These are phyloP conservation scores for Typhlichthys subterraneus DNA, from an alignment of 2,797 vertebrate genomes.

Conservation along the genomic window DNA sequence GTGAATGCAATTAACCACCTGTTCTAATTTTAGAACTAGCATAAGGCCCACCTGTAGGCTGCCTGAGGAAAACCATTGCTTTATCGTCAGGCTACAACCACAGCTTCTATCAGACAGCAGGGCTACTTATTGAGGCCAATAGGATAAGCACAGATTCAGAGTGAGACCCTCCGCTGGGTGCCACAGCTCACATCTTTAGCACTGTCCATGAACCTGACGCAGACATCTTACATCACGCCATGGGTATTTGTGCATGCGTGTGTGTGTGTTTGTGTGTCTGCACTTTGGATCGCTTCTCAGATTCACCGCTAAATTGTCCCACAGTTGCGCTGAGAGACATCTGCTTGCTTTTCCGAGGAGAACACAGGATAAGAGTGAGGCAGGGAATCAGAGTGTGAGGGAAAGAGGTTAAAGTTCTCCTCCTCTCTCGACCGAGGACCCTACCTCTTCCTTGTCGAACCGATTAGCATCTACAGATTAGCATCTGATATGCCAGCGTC, in stretches of 20 bases:
- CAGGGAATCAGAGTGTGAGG: slow-evolving; percentile 11
- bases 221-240: background rate
- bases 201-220: slow-evolving; percentile 19
- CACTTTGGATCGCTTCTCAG: slow-evolving; percentile 1
- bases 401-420: slow-evolving; percentile 10
- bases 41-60: no score
- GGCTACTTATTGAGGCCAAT: slow-evolving; percentile 14
- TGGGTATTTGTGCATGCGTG: slow-evolving; percentile 7
- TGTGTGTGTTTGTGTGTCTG: slow-evolving; percentile 5
- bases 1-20: no score
- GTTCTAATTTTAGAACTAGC: no score
- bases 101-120: background rate
- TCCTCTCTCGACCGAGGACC: slow-evolving; percentile 9
- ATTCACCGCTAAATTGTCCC: slow-evolving; percentile 47
- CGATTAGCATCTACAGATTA: background rate
- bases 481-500: no score
- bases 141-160: slow-evolving; percentile 16
- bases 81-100: background rate
- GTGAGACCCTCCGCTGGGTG: slow-evolving; percentile 4
- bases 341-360: slow-evolving; percentile 46
- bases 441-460: slow-evolving; percentile 9
- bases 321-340: slow-evolving; percentile 51
- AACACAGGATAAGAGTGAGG: slow-evolving; percentile 12
- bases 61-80: no score
- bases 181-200: slow-evolving; percentile 12